Base-by-base conservation (phyloP, 2,888 invertebrate genomes). In the Zele albiditarsus region DNA sequence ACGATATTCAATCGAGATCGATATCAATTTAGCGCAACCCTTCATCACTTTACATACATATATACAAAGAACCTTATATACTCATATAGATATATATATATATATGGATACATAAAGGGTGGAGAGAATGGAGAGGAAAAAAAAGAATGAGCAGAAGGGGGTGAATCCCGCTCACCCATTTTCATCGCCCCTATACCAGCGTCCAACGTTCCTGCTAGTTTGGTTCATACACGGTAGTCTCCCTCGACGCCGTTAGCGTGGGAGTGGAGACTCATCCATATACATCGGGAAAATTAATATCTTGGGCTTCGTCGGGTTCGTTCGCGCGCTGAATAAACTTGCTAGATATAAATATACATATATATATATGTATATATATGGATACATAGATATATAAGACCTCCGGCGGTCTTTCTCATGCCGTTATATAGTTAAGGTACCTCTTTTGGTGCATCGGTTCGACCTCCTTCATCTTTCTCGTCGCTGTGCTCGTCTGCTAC, bases 221-320 rank as follows among this genome's bases (percentile, higher is more conserved):
- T 69, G 33, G 68, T 31, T 65, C 65, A 31, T 72, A 23, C 27
- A 58, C 42, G 25, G 27, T n/a, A 62, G 53, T 66, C 62, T 49
- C 42, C 66, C 49, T 68, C 58, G 66, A 31, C 62, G 53, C 46
- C 69, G 66, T 58, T 80, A 80, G 80, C 82, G 79, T 82, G 8
- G 53, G n/a, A 85, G 84, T 80, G 78, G 73, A 78, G 80, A 84
- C 78, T 88, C 88, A 87, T 87, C 85, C 87, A 88, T 88, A 89
- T 87, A 88, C 87, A 88, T 87, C 84, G 84, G 74, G 84, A 87
- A 89, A 89, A 88, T 88, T 87, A 88, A 88, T 89, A 87, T 87
- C 84, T 82, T 73, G 80, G 79, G 80, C 81, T 84, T 81, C 81
- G 81, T 79, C 76, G 81, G 78, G 76, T 82, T 83, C 78, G 82